phyloP scores from a whole-genome alignment of 2,113 vertebrate species.

The Tylochromis polylepis region DNA sequence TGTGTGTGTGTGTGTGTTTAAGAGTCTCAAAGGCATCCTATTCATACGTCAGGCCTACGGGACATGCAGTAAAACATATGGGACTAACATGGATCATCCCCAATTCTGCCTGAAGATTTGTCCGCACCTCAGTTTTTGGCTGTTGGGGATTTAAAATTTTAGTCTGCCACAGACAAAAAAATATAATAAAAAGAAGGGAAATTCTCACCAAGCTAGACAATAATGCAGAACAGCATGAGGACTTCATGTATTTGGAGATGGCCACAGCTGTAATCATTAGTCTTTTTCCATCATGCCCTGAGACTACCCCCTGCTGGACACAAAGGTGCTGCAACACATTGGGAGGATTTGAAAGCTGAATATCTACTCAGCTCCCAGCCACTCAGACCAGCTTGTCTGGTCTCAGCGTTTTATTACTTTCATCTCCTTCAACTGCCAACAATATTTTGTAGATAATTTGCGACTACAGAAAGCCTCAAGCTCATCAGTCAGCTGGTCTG shows the following conservation, averaged over 20 bases:
- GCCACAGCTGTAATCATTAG: background rate
- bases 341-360: background rate
- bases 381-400: background rate
- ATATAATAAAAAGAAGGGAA: background rate
- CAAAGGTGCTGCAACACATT: background rate
- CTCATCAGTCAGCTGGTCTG: slow-evolving; percentile 72
- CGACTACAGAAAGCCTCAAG: slow-evolving; percentile 19
- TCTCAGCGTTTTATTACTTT: background rate
- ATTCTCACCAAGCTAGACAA: background rate
- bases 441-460: background rate
- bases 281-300: background rate
- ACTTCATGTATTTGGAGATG: background rate
- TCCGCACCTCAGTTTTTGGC: background rate
- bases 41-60: background rate
- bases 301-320: slow-evolving; percentile 51
- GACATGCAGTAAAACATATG: background rate
- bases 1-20: background rate
- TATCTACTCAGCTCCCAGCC: background rate
- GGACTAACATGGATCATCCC: background rate
- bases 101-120: background rate
- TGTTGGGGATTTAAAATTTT: background rate
- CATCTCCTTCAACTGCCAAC: background rate
- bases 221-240: background rate
- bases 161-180: background rate
- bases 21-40: background rate